Evolutionary conservation across 2,113 vertebrate genomes (phyloP), one percentile per base, ranked within the genome.

Genomic region (Lepisosteus osseus): DNA sequence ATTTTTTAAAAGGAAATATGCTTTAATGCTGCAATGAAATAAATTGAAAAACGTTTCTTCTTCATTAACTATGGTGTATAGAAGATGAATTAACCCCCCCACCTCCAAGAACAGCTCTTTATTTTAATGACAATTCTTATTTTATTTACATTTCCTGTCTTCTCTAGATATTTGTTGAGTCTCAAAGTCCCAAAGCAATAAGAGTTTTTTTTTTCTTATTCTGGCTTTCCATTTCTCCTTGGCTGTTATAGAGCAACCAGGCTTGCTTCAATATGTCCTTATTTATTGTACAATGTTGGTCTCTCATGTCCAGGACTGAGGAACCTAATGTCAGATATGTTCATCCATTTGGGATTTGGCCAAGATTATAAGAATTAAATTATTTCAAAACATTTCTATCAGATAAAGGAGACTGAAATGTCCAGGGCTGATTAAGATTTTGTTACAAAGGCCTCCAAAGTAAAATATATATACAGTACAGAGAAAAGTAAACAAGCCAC

Each of bases 171-270:
- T 6, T 3, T 51, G 47, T 51, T 5, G 47, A 55, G 65, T 70
- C 74, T 61, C 71, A 70, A 61, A 69, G 55, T 15, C 74, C 61
- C 73, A 76, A n/a, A 73, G 77, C 77, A 78, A 75, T 78, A 75
- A 75, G 12, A 17, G 44, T 43, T 67, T 67, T 72, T 45, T 45
- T 67, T 42, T 61, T 51, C 57, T 65, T 70, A 72, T 68, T 71
- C 63, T 62, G 56, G n/a, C 64, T 1, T 29, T 29, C 8, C 61
- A 29, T 40, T 7, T 71, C 59, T 12, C 61, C 47, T 66, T 61
- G 65, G 77, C 71, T 17, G 15, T 47, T 6, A 5, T 71, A 29
- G 57, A 63, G 11, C 11, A 15, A 45, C 69, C 57, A 79, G 69
- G 62, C 76, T 74, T 69, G 15, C 59, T 57, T 51, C 61, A 69